Evolutionary conservation across 2,888 invertebrate genomes (phyloP).

Genomic region (Cacoxenus indagator): DNA sequence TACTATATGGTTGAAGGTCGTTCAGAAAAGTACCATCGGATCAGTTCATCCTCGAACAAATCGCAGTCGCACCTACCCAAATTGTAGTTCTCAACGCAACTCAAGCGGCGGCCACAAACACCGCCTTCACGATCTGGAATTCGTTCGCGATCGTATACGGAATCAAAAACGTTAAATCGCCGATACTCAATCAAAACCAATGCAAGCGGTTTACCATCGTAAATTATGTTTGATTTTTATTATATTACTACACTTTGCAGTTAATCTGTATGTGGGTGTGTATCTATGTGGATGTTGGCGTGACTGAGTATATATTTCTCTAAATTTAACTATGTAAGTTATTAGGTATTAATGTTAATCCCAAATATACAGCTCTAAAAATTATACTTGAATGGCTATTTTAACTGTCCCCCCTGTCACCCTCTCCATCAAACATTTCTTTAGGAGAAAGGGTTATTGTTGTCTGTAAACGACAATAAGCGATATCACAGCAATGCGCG

Average conservation of each 20-base stretch:
- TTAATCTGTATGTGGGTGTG: slow-evolving; percentile 25
- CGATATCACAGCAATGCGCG: slow-evolving; percentile 10
- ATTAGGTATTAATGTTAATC: not conserved
- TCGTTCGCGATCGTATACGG: slow-evolving; percentile 63
- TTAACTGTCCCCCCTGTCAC: not conserved
- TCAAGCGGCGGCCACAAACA: slow-evolving; percentile 60
- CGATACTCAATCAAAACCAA: slow-evolving; percentile 15
- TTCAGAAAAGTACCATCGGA: slow-evolving; percentile 61
- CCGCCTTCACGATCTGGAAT: slow-evolving; percentile 48
- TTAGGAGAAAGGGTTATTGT: not conserved
- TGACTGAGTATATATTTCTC: no score
- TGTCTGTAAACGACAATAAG: not conserved
- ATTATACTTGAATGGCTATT: not conserved
- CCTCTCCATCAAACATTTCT: not conserved
- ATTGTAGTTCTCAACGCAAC: slow-evolving; percentile 52
- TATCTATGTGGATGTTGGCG: not conserved
- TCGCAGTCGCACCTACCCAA: slow-evolving; percentile 62
- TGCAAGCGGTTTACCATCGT: slow-evolving; percentile 23
- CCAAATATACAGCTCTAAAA: not conserved
- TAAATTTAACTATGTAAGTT: no score
- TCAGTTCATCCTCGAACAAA: slow-evolving; percentile 57
- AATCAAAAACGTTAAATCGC: slow-evolving; percentile 65
- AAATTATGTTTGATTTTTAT: slow-evolving; percentile 18
- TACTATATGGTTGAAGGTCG: slow-evolving; percentile 64
- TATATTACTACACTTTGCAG: not conserved